Conservation (phyloP, 2,797 vertebrate species). For the Falco biarmicus region DNA sequence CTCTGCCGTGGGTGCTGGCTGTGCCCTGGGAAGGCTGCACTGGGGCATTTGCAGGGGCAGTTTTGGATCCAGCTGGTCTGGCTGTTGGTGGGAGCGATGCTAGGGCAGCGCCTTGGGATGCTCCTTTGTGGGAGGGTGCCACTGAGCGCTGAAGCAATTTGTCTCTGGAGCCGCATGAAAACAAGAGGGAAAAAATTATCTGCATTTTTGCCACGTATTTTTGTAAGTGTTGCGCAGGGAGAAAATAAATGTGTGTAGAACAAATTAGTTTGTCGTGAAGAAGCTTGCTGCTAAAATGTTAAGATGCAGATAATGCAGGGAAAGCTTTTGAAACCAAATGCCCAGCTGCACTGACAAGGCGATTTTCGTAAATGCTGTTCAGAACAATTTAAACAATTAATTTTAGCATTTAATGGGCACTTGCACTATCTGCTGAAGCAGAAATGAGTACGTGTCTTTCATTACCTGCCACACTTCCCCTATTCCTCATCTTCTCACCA, state of each 20-base stretch:
- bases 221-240: neutral
- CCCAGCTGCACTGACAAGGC: slow-evolving; percentile 46
- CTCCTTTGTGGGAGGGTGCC: neutral
- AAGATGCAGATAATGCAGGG: slow-evolving; percentile 21
- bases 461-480: slow-evolving; percentile 51
- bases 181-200: neutral
- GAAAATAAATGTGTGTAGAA: slow-evolving; percentile 12
- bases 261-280: slow-evolving; percentile 38
- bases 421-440: slow-evolving; percentile 57
- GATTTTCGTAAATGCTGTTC: slow-evolving; percentile 20
- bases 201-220: slow-evolving; percentile 38
- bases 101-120: fast-evolving
- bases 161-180: neutral
- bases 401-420: slow-evolving; percentile 59
- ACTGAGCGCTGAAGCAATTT: fast-evolving
- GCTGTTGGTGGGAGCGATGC: fast-evolving
- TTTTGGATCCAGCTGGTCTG: neutral
- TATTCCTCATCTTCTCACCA: neutral
- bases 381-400: slow-evolving; percentile 69
- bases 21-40: neutral
- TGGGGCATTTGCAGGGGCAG: fast-evolving
- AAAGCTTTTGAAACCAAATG: slow-evolving; percentile 13
- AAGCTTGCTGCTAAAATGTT: neutral
- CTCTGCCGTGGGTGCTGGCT: fast-evolving
- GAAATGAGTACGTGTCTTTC: slow-evolving; percentile 46